Percentiles rank a stretch among this genome's conserved stretches.
phyloP scores from a whole-genome alignment of 2,113 vertebrate genomes.

The Panthera uncia region DNA sequence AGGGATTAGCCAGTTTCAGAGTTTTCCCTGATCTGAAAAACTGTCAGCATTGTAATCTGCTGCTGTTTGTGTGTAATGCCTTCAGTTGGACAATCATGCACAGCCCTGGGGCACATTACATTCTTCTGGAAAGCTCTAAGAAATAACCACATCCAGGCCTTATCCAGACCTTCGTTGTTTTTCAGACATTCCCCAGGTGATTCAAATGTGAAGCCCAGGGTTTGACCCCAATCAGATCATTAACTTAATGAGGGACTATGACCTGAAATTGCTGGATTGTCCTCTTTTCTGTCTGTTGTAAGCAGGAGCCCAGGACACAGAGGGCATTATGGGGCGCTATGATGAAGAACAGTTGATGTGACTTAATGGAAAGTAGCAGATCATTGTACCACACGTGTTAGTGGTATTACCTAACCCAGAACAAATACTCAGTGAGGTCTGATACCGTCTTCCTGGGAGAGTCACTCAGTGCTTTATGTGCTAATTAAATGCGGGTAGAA shows the following conservation, averaged over 20 bases:
- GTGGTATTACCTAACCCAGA: neutral
- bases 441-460: neutral
- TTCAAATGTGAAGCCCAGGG: neutral
- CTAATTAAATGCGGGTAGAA: neutral
- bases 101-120: neutral
- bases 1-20: neutral
- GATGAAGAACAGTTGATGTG: neutral
- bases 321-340: neutral
- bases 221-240: neutral
- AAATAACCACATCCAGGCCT: neutral
- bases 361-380: neutral
- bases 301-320: neutral
- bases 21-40: neutral
- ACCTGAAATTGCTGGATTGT: neutral
- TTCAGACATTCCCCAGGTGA: neutral
- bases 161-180: neutral
- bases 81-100: neutral
- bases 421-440: neutral
- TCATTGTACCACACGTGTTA: neutral
- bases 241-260: neutral
- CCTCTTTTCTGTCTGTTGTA: neutral
- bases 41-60: neutral
- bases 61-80: neutral
- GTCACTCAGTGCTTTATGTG: neutral
- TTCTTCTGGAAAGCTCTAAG: neutral